Evolutionary conservation across 2,888 invertebrate species (phyloP), one percentile per base, ranked within the genome.

Genomic region (Zhengitettix transpicula): DNA sequence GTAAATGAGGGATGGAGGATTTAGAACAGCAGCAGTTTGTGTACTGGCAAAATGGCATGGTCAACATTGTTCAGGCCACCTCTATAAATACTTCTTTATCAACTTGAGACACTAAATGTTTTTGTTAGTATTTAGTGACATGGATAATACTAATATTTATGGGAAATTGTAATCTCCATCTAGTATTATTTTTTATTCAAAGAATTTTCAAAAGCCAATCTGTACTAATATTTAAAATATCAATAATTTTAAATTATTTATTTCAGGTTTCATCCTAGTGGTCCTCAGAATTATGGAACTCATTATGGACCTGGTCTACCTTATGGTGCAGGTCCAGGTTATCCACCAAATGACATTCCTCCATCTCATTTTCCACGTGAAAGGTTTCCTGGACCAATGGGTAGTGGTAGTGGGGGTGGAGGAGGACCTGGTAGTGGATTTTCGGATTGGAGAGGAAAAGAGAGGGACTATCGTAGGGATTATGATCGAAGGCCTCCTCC

Each of bases 401-500:
- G 55, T 16, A 28, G 28, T 28, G 28, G 28, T 28, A 28, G 28
- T 7, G 58, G 56, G 14, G 51, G 51, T 41, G 53, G 58, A 9
- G 59, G 58, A 11, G 64, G 61, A 14, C 58, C 54, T 16, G 52
- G 60, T 8, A 42, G 59, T 52, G 55, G 60, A 17, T 61, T 57
- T 57, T 55, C 55, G 17, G 64, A 62, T 40, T 64, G 62, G 57
- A 55, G 64, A 16, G 64, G 61, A 17, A 56, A 58, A 12, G 73
- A 71, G 63, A 70, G 74, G 61, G 75, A 75, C 60, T 75, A 74
- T 61, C 68, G 82, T 61, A 73, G 83, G 62, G 83, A 83, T 67
- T 83, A 82, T 67, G 83, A 83, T 67, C 75, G 83, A 62, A 77
- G 83, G 65, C 82, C 82, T 62, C 65, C 66, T 11, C 81, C 82